Evolutionary conservation across 2,113 vertebrate species (phyloP).

Genomic region (Phylloscopus trochiloides): DNA sequence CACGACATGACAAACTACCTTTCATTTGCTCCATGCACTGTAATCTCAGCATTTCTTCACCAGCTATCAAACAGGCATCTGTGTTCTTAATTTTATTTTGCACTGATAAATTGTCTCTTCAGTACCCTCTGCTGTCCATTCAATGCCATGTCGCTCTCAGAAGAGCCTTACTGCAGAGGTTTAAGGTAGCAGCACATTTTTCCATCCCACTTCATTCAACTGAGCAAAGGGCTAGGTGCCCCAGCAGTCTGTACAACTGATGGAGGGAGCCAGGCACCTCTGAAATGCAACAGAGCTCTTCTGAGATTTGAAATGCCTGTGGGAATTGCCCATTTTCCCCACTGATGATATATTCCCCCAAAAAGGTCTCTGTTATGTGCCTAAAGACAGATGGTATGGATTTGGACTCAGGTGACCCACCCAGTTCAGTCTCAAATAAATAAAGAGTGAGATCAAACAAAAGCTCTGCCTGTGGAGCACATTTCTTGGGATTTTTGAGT

Average conservation of each 20-base stretch:
- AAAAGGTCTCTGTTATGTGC: neutral
- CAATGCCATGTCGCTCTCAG: neutral
- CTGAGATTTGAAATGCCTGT: neutral
- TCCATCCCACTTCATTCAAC: neutral
- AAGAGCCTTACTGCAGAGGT: neutral
- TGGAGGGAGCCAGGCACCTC: neutral
- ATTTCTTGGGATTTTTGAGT: neutral
- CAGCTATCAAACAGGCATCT: neutral
- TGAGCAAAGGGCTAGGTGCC: neutral
- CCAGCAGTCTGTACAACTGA: neutral
- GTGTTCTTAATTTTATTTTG: neutral
- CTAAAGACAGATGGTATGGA: neutral
- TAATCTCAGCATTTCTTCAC: neutral
- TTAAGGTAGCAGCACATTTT: neutral
- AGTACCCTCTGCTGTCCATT: constrained; percentile 43
- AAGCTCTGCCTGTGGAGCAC: neutral
- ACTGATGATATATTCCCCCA: accelerated
- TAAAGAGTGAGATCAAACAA: neutral
- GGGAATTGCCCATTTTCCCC: neutral
- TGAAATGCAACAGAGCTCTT: neutral
- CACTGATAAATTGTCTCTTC: constrained; percentile 15
- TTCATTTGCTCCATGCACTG: neutral
- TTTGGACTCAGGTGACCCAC: neutral
- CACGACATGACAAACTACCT: neutral
- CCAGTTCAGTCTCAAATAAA: neutral